phyloP scores from a whole-genome alignment of 2,113 vertebrate genomes.

The Malurus cyaneus region DNA sequence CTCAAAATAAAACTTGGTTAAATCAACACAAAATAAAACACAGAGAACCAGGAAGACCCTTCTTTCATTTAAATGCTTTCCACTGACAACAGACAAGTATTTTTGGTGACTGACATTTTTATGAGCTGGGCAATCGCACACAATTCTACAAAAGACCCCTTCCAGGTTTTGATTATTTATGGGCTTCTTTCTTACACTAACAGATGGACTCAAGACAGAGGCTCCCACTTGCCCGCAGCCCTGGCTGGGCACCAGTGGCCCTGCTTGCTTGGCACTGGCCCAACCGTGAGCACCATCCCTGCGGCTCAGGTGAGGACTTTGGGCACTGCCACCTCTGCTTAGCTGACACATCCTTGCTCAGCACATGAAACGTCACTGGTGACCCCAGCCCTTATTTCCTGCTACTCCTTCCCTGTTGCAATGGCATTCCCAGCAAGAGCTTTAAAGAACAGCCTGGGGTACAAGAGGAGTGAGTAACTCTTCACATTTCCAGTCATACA shows the following conservation, averaged over 20 bases:
- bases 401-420: not conserved
- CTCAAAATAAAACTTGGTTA: not conserved
- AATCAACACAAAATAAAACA: not conserved
- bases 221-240: not conserved
- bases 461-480: not conserved
- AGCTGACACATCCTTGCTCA: not conserved
- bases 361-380: not conserved
- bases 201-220: not conserved
- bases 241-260: rapidly evolving
- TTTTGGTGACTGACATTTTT: not conserved
- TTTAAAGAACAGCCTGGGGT: not conserved
- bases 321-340: not conserved
- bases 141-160: not conserved
- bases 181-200: too few species aligned
- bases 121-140: rapidly evolving
- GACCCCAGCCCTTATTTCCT: conserved; percentile 52
- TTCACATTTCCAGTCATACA: conserved; percentile 8
- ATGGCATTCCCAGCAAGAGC: not conserved
- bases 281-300: rapidly evolving
- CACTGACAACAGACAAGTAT: not conserved
- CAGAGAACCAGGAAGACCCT: not conserved
- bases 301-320: not conserved
- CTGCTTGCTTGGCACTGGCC: not conserved
- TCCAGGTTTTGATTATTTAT: not conserved
- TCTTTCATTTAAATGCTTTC: not conserved